phyloP scores from a whole-genome alignment of 2,113 vertebrate genomes.

The Hippocampus guttulatus region DNA sequence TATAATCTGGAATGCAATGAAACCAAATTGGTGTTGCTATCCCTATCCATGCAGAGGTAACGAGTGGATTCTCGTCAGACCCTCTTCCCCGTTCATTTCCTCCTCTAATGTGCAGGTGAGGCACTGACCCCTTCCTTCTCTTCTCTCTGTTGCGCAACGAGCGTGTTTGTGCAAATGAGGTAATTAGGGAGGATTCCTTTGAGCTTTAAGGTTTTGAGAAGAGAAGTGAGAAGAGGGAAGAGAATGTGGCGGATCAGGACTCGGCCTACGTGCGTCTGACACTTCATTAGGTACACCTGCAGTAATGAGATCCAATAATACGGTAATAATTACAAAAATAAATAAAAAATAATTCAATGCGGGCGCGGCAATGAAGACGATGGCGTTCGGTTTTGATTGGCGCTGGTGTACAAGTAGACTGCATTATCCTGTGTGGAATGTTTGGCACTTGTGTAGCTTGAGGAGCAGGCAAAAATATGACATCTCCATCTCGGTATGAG shows the following conservation, averaged over 20 bases:
- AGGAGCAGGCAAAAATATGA: not conserved
- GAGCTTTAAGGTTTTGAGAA: conserved; percentile 19
- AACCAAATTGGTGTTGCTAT: not conserved
- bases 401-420: not conserved
- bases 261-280: conserved; percentile 11
- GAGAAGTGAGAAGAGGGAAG: conserved; percentile 25
- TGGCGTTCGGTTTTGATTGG: not conserved
- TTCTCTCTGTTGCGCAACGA: conserved; percentile 25
- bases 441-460: not conserved
- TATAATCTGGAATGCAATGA: not conserved
- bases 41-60: not conserved
- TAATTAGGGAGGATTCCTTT: conserved; percentile 58
- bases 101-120: not conserved
- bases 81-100: not conserved
- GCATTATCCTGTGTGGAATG: not conserved
- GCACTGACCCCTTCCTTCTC: conserved; percentile 5
- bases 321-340: not conserved
- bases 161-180: conserved; percentile 61
- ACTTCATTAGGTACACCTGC: conserved; percentile 6
- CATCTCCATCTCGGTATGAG: not conserved
- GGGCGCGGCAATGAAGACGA: not conserved
- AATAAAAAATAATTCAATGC: not conserved
- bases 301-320: not conserved
- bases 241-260: conserved; percentile 9
- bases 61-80: not conserved